phyloP scores from a whole-genome alignment of 1,140 invertebrate genomes.

The Holotrichia oblita region DNA sequence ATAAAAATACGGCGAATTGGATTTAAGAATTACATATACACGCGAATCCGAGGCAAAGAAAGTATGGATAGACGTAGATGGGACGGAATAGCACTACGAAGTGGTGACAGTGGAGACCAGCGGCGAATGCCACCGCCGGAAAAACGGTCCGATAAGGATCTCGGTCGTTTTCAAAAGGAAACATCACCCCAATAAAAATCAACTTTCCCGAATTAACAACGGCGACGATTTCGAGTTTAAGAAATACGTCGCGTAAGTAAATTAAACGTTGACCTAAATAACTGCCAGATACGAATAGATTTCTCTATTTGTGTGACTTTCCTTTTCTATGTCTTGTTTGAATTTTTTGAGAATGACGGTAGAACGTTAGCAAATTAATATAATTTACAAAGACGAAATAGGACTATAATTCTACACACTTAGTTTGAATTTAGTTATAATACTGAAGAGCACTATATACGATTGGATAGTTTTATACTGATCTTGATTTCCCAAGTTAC shows the following conservation, averaged over 20 bases:
- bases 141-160: conserved; percentile 20
- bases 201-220: conserved; percentile 33
- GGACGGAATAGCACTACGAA: conserved; percentile 3
- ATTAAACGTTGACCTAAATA: conserved; percentile 30
- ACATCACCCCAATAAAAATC: conserved; percentile 32
- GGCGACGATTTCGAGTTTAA: conserved; percentile 32
- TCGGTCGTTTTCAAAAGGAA: conserved; percentile 31
- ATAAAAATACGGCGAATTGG: conserved; percentile 33
- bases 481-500: too few relatives aligned
- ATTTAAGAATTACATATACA: conserved; percentile 18
- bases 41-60: background rate
- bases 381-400: too few relatives aligned
- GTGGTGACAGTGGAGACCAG: background rate
- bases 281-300: background rate
- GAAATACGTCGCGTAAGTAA: conserved; percentile 25
- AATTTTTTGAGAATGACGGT: background rate
- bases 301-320: background rate
- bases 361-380: too few relatives aligned
- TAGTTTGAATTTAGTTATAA: too few relatives aligned
- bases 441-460: too few relatives aligned
- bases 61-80: background rate
- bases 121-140: background rate
- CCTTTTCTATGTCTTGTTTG: background rate
- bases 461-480: too few relatives aligned
- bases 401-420: too few relatives aligned